phyloP scores from a whole-genome alignment of 2,888 invertebrate species.

The Adineta ricciae region DNA sequence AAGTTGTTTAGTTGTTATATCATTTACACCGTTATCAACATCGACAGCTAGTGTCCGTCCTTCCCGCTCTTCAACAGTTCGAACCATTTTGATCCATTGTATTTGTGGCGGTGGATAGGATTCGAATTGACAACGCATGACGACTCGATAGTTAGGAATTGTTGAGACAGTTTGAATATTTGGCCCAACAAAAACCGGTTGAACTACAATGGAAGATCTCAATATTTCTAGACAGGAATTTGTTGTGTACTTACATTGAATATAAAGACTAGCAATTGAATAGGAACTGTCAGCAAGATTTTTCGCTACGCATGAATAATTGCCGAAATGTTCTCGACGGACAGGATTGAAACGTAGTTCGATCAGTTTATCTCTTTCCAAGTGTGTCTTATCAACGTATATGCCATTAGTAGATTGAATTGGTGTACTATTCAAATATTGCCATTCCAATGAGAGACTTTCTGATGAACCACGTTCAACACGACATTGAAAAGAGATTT shows the following conservation, averaged over 20 bases:
- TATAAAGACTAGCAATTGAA: background rate
- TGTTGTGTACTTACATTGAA: background rate
- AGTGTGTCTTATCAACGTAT: background rate
- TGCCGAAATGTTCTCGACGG: slow-evolving; percentile 9
- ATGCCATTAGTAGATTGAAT: background rate
- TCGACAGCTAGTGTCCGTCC: background rate
- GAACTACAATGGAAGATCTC: background rate
- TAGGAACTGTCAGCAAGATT: slow-evolving; percentile 12
- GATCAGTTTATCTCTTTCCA: background rate
- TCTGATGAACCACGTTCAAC: background rate
- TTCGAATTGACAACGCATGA: slow-evolving; percentile 14
- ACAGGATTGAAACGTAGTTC: slow-evolving; percentile 11
- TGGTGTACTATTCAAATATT: background rate
- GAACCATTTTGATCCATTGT: slow-evolving; percentile 9
- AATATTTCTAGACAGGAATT: no score
- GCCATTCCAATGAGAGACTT: slow-evolving; percentile 20
- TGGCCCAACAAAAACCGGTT: slow-evolving; percentile 8
- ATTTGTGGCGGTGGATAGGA: slow-evolving; percentile 10
- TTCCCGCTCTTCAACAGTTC: background rate
- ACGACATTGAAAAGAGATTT: background rate
- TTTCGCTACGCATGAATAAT: slow-evolving; percentile 15
- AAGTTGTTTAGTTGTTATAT: slow-evolving; percentile 15
- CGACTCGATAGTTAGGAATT: slow-evolving; percentile 5
- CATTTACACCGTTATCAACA: slow-evolving; percentile 14
- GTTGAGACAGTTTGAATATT: background rate